Evolutionary conservation across 2,113 vertebrate genomes (phyloP), one percentile per base, ranked within the genome.

Genomic region (Asarcornis scutulata): DNA sequence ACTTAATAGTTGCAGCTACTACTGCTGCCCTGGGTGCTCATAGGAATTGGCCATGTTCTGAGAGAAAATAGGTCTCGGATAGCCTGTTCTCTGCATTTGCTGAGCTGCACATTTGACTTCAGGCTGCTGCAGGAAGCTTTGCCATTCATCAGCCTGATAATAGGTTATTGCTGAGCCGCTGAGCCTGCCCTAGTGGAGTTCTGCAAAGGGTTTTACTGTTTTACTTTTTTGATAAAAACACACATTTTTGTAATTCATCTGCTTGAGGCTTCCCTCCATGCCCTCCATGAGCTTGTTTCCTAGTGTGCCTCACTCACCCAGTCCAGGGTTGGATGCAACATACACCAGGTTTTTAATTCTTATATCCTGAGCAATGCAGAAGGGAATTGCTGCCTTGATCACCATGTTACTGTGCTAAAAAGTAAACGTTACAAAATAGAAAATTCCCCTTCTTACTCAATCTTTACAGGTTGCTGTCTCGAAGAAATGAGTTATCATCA

Each of bases 291-390:
- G 42, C 7, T 17, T 0, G 0, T 53, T 71, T 82, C 36, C 80
- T 56, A 40, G 0, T 1, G 1, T 0, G 0, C 60, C 34, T 55
- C 59, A 42, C 6, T 25, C 6, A 10, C 27, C 0, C 11, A 0
- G 7, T 17, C 20, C 31, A 8, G 9, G 31, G 10, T 15, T 38
- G 63, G n/a, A 48, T 13, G 68, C 11, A 13, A 29, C 13, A 3
- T 15, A 4, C 1, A 0, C 12, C 2, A 0, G 29, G 4, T 66
- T 2, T 36, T 63, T n/a, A 27, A 80, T 34, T 83, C 62, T 34
- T 27, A 1, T 3, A 69, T 34, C 55, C 27, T 0, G 1, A 29
- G 21, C 3, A 36, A 40, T 15, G 40, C 0, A 0, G 34, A 36
- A 67, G 40, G 46, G 22, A 89, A 62, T 8, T 36, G 63, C 29